Evolutionary conservation across 2,888 invertebrate genomes (phyloP).

Genomic region (Cryptosula pallasiana): DNA sequence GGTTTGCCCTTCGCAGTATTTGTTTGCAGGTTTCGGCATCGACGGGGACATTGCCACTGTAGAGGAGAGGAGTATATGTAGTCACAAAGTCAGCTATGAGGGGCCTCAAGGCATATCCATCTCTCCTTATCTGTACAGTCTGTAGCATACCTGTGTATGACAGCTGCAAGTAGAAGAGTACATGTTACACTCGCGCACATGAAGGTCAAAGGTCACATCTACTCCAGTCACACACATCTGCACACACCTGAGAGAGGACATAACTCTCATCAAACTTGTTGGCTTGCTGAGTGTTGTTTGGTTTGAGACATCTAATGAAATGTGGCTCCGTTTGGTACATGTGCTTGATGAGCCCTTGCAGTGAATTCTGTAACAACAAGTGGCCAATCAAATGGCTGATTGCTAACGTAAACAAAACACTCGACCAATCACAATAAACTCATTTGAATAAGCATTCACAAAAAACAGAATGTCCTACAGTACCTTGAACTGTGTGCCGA

Average conservation of each 20-base stretch:
- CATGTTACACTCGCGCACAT: background rate
- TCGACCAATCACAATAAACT: no score
- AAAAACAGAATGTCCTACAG: no score
- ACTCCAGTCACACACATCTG: no score
- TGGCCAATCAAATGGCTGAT: background rate
- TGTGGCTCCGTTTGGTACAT: slow-evolving; percentile 46
- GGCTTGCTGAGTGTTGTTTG: slow-evolving; percentile 44
- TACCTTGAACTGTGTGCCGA: slow-evolving; percentile 50
- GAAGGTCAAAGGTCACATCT: no score
- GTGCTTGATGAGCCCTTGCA: slow-evolving; percentile 45
- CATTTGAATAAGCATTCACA: no score
- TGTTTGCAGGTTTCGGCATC: slow-evolving; percentile 38
- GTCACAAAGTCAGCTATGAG: slow-evolving; percentile 46
- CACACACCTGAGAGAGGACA: slow-evolving; percentile 43
- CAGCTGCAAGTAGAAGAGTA: slow-evolving; percentile 33
- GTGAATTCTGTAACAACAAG: slow-evolving; percentile 41
- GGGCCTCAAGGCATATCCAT: slow-evolving; percentile 48
- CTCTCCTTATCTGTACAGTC: slow-evolving; percentile 47
- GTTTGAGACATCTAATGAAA: slow-evolving; percentile 50
- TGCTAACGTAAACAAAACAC: no score
- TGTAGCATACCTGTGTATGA: slow-evolving; percentile 51
- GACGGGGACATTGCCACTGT: slow-evolving; percentile 32
- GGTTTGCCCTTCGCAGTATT: slow-evolving; percentile 38
- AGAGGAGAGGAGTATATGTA: slow-evolving; percentile 43
- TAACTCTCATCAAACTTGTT: slow-evolving; percentile 40